These are phyloP conservation scores for Amblyjoppa proteus DNA, from an alignment of 2,888 invertebrate species.

Conservation along the genomic window DNA sequence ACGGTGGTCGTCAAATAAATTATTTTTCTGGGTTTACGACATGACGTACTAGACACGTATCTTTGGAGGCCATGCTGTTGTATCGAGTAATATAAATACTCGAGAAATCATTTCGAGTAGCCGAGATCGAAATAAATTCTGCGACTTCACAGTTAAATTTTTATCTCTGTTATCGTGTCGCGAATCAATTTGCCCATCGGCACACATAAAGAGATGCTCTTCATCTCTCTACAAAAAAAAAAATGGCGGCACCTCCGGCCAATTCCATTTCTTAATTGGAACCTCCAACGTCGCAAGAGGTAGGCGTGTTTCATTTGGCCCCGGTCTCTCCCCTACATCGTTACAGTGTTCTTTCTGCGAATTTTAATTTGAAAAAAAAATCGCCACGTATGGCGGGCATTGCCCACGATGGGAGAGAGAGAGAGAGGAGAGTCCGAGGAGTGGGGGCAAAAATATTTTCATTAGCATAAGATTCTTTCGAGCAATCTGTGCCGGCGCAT, in stretches of 20 bases:
- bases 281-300: neutral
- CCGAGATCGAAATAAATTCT: neutral
- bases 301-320: neutral
- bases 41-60: neutral
- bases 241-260: neutral
- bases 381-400: constrained; percentile 46
- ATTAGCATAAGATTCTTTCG: constrained; percentile 80
- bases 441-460: constrained; percentile 74
- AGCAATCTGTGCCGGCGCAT: constrained; percentile 62
- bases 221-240: neutral
- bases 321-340: neutral
- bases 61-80: too few species aligned
- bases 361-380: constrained; percentile 17
- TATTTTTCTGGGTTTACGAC: neutral
- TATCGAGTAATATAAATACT: too few species aligned
- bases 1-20: too few species aligned
- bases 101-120: too few species aligned
- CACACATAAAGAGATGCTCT: neutral
- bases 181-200: neutral
- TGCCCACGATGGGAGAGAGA: constrained; percentile 29
- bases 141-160: neutral
- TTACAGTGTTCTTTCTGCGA: neutral
- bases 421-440: constrained; percentile 26
- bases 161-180: neutral
- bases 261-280: neutral